Percentiles rank a stretch among this genome's conserved stretches.
Conservation (phyloP, 2,888 invertebrate genomes). For the Dryomyza anilis region DNA sequence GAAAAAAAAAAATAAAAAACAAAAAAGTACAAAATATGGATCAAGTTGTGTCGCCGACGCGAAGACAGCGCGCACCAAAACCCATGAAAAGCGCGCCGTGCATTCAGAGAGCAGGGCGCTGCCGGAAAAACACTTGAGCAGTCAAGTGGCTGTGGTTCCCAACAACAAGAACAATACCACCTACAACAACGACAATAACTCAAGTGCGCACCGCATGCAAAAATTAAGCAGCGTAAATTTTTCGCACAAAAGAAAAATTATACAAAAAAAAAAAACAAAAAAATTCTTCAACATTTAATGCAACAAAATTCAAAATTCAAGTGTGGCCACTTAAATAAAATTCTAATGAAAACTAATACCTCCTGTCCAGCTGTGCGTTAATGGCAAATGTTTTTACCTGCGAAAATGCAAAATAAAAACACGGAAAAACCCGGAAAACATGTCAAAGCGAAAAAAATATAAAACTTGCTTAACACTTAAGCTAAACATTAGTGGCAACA, state of each 20-base stretch:
- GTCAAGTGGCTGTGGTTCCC: constrained; percentile 31
- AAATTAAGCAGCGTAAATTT: background rate
- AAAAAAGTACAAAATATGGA: constrained; percentile 10
- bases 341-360: no score
- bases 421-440: no score
- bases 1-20: background rate
- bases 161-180: constrained; percentile 12
- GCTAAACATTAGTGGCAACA: constrained; percentile 12
- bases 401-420: background rate
- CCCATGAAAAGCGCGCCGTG: background rate
- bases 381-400: background rate
- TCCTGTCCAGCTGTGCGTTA: background rate
- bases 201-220: background rate
- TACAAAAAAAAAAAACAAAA: background rate
- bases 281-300: background rate
- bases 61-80: background rate
- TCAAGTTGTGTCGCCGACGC: constrained; percentile 7
- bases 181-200: background rate
- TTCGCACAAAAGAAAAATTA: background rate
- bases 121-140: constrained; percentile 28
- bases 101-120: constrained; percentile 3
- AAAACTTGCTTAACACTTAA: constrained; percentile 1
- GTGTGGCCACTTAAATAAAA: background rate
- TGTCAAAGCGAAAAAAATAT: background rate
- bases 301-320: no score